Evolutionary conservation across 2,113 vertebrate species (phyloP).

Genomic region (crab-eating macaque (Macaca fascicularis)): T2T-MFA8v1.1 NC_088392.1:66642001-66642500

Average conservation of each 20-base stretch:
- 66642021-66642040: too few relatives aligned
- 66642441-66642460: conserved; percentile 24
- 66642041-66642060: too few relatives aligned
- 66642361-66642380: background rate
- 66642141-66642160: background rate
- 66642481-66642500: background rate
- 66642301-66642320: background rate
- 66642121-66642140: too few relatives aligned
- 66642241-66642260: background rate
- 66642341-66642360: background rate
- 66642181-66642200: background rate
- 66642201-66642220: background rate
- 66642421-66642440: background rate
- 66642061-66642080: too few relatives aligned
- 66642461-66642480: conserved; percentile 5
- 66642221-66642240: background rate
- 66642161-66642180: background rate
- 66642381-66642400: background rate
- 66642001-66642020: too few relatives aligned
- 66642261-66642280: background rate
- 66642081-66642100: too few relatives aligned
- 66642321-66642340: background rate
- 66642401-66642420: conserved; percentile 25
- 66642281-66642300: background rate
- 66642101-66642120: too few relatives aligned